Evolutionary conservation across 1,140 invertebrate genomes (phyloP).

Genomic region (Cardiocondyla obscurior): DNA sequence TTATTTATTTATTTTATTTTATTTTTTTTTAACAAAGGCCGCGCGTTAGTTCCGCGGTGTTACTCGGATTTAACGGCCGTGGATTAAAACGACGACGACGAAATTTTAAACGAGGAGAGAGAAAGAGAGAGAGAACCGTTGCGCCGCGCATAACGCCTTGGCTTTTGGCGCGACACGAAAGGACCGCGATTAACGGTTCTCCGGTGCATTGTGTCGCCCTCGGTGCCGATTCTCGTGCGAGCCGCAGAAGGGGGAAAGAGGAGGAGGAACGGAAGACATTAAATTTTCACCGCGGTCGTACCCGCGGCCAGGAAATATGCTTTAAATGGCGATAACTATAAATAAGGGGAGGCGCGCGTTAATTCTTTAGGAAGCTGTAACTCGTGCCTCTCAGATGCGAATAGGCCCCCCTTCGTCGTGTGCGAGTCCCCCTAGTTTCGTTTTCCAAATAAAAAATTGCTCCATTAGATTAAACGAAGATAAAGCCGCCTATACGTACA

Average conservation of each 20-base stretch:
- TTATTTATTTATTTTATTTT: no score
- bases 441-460: conserved; percentile 36
- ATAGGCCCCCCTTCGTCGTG: neutral
- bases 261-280: conserved; percentile 49
- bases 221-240: conserved; percentile 13
- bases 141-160: neutral
- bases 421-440: conserved; percentile 4
- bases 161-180: conserved; percentile 27
- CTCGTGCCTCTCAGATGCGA: neutral
- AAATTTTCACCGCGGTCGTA: conserved; percentile 65
- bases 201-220: conserved; percentile 41
- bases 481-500: neutral
- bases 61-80: conserved; percentile 5
- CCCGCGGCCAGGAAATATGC: conserved; percentile 66
- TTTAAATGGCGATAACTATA: conserved; percentile 74
- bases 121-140: conserved; percentile 13
- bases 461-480: conserved; percentile 17
- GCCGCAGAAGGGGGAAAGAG: neutral
- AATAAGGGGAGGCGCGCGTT: conserved; percentile 67
- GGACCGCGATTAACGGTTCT: conserved; percentile 49
- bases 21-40: neutral
- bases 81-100: conserved; percentile 4
- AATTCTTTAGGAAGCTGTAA: conserved; percentile 48
- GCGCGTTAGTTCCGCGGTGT: neutral
- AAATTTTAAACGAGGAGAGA: neutral